Evolutionary conservation across 2,113 vertebrate genomes (phyloP), one percentile per base, ranked within the genome.

Genomic region (Nansenia antarctica): DNA sequence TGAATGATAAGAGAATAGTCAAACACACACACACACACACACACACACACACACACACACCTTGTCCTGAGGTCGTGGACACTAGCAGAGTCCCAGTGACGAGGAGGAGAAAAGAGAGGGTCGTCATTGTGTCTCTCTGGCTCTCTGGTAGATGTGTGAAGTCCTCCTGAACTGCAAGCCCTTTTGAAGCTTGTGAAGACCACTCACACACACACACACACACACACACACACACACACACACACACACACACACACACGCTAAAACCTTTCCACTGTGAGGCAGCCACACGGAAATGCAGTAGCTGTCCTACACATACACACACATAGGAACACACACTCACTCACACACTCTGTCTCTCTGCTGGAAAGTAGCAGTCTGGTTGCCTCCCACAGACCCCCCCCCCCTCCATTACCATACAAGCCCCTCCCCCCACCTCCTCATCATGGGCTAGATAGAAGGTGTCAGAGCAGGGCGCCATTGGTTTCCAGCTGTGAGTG

Each of bases 331-430:
- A 15, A 42, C 61, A 63, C 35, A 58, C 55, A 58, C 55, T 27
- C 26, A 15, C 26, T 29, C 26, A 59, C 26, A 59, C 30, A 59
- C 27, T 9, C 55, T 6, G 5, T 6, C 5, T 5, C 5, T 37
- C 35, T 1, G 20, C 7, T 76, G 81, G 81, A 88, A 87, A 88
- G 62, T 14, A n/a, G 29, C 53, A 31, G 52, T 11, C 11, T 4
- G 12, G 27, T 72, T 81, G 85, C 87, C 83, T 76, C 54, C 77
- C 54, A 67, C 77, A 20, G n/a, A 54, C 53, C 53, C 24, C 9
- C 45, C n/a, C n/a, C n/a, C n/a, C n/a, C n/a, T n/a, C n/a, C n/a
- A n/a, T 49, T 14, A 42, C 39, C 39, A 49, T 49, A n/a, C n/a
- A 20, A n/a, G 15, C n/a, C n/a, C 20, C 39, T 49, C 45, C 45